Conservation (phyloP, 2,797 vertebrate species). For the Arrhamphus sclerolepis region DNA sequence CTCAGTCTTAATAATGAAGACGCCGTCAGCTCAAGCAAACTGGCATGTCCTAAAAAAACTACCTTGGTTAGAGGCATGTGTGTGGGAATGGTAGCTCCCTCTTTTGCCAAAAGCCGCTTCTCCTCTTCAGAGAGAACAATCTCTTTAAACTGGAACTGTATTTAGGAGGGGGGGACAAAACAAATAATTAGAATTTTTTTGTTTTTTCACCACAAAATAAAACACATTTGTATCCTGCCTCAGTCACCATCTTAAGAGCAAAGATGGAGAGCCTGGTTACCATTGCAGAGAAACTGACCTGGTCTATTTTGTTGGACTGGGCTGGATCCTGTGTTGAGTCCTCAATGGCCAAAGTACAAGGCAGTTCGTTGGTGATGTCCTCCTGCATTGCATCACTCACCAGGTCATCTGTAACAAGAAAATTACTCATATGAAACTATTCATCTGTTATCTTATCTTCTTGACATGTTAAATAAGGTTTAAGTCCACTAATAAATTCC, state of each 20-base stretch:
- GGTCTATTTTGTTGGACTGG: constrained; percentile 33
- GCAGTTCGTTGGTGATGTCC: constrained; percentile 67
- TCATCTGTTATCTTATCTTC: not conserved
- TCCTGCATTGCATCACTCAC: constrained; percentile 75
- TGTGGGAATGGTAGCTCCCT: constrained; percentile 82
- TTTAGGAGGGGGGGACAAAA: constrained; percentile 19
- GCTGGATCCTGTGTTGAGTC: constrained; percentile 50
- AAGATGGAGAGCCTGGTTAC: no score
- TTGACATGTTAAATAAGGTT: not conserved
- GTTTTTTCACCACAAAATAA: not conserved
- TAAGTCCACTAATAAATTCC: not conserved
- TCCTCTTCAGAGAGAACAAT: constrained; percentile 89
- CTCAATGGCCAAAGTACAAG: constrained; percentile 81
- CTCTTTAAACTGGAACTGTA: constrained; percentile 81
- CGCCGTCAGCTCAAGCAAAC: not conserved
- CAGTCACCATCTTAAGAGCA: not conserved
- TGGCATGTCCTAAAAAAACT: constrained; percentile 22
- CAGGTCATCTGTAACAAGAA: constrained; percentile 72
- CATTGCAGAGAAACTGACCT: constrained; percentile 67
- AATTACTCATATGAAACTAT: not conserved
- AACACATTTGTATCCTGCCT: constrained; percentile 1
- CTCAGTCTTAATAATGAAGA: no score
- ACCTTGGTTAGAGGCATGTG: constrained; percentile 90
- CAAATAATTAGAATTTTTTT: not conserved
- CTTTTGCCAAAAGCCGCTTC: constrained; percentile 86